These are phyloP conservation scores for Brachypodius melanocephalos DNA, from an alignment of 2,113 vertebrate genomes.

Conservation along the genomic window DNA sequence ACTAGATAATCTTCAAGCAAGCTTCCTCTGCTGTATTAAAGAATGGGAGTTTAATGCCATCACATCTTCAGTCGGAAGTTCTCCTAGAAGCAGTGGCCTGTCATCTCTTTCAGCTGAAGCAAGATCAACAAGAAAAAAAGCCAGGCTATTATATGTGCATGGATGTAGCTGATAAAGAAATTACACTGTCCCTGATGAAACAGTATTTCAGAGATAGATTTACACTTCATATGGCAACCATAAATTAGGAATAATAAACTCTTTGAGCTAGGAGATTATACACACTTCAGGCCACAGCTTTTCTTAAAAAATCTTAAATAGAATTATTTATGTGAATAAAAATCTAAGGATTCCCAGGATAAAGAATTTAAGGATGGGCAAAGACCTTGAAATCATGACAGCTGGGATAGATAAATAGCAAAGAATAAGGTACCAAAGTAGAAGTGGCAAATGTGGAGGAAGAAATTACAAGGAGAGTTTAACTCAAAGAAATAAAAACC, in stretches of 20 bases:
- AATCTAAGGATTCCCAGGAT: not conserved
- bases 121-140: not conserved
- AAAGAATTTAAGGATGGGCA: not conserved
- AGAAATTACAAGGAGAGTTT: not conserved
- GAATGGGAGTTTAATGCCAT: not conserved
- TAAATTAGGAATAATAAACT: not conserved
- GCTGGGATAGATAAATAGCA: rapidly evolving
- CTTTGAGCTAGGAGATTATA: not conserved
- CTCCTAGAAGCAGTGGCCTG: not conserved
- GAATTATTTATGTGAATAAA: not conserved
- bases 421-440: not conserved
- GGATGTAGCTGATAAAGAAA: not conserved
- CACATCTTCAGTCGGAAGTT: not conserved
- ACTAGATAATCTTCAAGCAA: not conserved
- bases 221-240: not conserved
- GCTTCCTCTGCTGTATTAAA: not conserved
- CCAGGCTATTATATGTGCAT: not conserved
- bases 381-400: not conserved
- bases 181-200: not conserved
- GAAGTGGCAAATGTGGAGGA: not conserved
- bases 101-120: not conserved
- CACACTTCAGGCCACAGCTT: not conserved
- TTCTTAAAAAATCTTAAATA: not conserved
- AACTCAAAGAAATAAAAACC: not conserved
- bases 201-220: not conserved